Evolutionary conservation across 2,797 vertebrate genomes (phyloP), one percentile per base, ranked within the genome.

Genomic region (Ctenopoma kingsleyae): DNA sequence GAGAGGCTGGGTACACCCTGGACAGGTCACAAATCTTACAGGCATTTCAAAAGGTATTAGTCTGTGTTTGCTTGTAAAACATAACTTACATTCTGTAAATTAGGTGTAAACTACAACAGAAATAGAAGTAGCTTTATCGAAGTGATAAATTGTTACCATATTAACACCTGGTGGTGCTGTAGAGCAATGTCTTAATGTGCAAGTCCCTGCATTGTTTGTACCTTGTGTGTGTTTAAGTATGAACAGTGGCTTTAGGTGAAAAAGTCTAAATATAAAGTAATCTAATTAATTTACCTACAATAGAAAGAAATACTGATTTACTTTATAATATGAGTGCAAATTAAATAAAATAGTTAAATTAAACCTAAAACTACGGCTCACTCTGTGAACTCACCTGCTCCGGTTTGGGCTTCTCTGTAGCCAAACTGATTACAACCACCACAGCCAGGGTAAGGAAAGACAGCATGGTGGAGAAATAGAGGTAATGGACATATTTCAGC

Each of bases 391-490:
- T 55, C 81, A 99, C 98, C 97, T 95, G 96, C 22, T 96, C 92
- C 0, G 91, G 86, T 23, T 86, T 83, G 11, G 98, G 98, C 0
- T 95, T 86, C 35, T 96, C 94, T 0, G 96, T 98, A 54, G 91
- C 80, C 88, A 97, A 67, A 75, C 97, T 99, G 78, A 97, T 81
- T 0, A 53, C 44, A 22, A 95, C 92, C 81, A 95, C 88, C 0
- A 95, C 90, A 9, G 86, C 5, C 20, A 95, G 66, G 1, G 97
- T 97, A 84, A 95, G n/a, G 2, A 92, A 12, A 0, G 95, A 94
- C 81, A 99, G 93, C 51, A 99, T 71, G 79, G 92, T 94, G 78
- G 98, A 98, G 91, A 99, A 97, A 89, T 99, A 98, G 44, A 99
- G 94, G 63, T 97, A 99, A 87, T 99, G 98, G 57, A 99, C 83